A percentile compares a stretch with the other conserved stretches of the same genome.
Evolutionary conservation across 1,140 invertebrate species (phyloP).

Genomic region (Papilio polytes): DNA sequence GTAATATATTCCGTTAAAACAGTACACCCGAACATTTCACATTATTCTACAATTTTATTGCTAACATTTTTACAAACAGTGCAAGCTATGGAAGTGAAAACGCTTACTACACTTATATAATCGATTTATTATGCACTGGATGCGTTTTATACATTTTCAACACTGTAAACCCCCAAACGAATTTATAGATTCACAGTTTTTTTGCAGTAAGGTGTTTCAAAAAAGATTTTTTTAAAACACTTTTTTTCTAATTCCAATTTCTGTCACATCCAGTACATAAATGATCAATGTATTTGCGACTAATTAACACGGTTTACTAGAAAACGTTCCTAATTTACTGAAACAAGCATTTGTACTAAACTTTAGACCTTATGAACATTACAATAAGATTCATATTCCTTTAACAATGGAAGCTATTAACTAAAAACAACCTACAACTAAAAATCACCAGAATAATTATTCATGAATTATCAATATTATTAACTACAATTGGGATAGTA

Average conservation of each 20-base stretch:
- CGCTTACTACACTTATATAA: neutral
- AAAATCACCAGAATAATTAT: constrained; percentile 29
- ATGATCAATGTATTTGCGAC: constrained; percentile 4
- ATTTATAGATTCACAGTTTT: neutral
- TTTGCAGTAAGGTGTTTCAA: no score
- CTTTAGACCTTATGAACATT: constrained; percentile 50
- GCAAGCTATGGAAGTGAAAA: constrained; percentile 78
- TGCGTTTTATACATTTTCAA: neutral
- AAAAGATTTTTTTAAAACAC: neutral
- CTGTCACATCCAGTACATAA: neutral
- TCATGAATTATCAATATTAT: neutral
- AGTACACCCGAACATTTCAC: constrained; percentile 50
- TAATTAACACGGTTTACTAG: constrained; percentile 38
- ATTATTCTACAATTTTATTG: constrained; percentile 57
- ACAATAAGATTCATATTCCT: constrained; percentile 33
- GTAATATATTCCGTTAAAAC: constrained; percentile 31
- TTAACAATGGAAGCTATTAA: constrained; percentile 31
- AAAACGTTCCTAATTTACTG: constrained; percentile 32
- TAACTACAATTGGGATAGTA: constrained; percentile 45
- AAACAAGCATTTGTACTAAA: constrained; percentile 53
- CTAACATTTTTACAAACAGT: constrained; percentile 69
- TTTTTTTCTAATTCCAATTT: neutral
- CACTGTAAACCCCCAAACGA: neutral
- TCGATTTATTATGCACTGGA: neutral
- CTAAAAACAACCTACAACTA: constrained; percentile 20